These are phyloP conservation scores for Zaprionus capensis DNA, from an alignment of 1,140 invertebrate species.

Conservation along the genomic window DNA sequence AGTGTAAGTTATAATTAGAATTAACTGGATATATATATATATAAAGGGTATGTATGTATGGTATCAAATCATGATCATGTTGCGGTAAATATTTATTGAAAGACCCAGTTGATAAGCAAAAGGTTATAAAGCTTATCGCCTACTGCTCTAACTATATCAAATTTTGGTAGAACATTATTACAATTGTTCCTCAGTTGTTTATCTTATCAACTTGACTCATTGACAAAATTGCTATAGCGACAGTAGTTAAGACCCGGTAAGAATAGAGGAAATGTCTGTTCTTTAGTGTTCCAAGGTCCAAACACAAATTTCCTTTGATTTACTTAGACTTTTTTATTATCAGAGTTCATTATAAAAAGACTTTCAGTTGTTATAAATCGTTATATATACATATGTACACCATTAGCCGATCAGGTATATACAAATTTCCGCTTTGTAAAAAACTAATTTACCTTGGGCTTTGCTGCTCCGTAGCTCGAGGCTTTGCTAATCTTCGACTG, in stretches of 20 bases:
- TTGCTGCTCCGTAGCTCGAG: constrained; percentile 89
- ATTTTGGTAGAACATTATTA: constrained; percentile 16
- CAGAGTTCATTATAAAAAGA: constrained; percentile 7
- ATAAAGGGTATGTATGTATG: neutral
- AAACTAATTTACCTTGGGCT: constrained; percentile 41
- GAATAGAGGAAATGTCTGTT: neutral
- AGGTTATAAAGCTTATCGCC: constrained; percentile 7
- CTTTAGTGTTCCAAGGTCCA: constrained; percentile 13
- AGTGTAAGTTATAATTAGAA: too few relatives aligned
- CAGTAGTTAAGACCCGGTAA: constrained; percentile 3
- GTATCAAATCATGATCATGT: neutral
- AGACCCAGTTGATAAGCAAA: constrained; percentile 14
- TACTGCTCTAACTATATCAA: neutral
- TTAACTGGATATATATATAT: neutral
- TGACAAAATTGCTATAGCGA: constrained; percentile 21
- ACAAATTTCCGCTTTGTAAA: constrained; percentile 4
- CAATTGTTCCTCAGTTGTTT: constrained; percentile 24
- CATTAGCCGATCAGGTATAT: constrained; percentile 5
- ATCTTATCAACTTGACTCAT: constrained; percentile 40
- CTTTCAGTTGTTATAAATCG: neutral
- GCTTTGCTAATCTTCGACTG: constrained; percentile 92
- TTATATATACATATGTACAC: constrained; percentile 12
- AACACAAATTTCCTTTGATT: neutral
- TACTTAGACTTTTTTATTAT: constrained; percentile 11
- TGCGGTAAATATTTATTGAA: constrained; percentile 33